phyloP scores from a whole-genome alignment of 2,113 vertebrate genomes.

The Chauna torquata region DNA sequence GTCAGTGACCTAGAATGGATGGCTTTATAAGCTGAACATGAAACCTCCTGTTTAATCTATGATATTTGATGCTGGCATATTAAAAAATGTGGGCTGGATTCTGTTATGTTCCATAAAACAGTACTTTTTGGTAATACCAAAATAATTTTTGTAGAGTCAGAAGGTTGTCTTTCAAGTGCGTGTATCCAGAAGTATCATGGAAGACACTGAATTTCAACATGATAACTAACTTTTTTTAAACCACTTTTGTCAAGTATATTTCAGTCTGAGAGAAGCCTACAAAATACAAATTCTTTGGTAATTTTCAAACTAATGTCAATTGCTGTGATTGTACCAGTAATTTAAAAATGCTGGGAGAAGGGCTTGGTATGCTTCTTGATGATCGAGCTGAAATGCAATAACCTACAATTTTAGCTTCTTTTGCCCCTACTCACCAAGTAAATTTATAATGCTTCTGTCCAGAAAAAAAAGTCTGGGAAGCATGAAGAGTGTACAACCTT shows the following conservation, averaged over 20 bases:
- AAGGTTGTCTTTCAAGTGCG: background rate
- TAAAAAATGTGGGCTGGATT: background rate
- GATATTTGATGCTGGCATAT: background rate
- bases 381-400: background rate
- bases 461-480: background rate
- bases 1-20: constrained; percentile 15
- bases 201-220: background rate
- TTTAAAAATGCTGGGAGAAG: background rate
- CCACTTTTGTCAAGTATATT: background rate
- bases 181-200: background rate
- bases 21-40: background rate
- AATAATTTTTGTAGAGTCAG: background rate
- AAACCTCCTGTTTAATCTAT: background rate
- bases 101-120: background rate
- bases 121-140: background rate
- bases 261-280: background rate
- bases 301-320: background rate
- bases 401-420: background rate
- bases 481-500: background rate
- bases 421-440: rapidly evolving
- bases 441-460: background rate
- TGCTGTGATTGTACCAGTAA: background rate
- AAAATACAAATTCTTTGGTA: background rate
- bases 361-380: background rate
- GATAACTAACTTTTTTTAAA: background rate